Percentiles rank a stretch among this genome's conserved stretches.
Conservation (phyloP, 2,888 invertebrate genomes). For the Yponomeuta plumbellus region DNA sequence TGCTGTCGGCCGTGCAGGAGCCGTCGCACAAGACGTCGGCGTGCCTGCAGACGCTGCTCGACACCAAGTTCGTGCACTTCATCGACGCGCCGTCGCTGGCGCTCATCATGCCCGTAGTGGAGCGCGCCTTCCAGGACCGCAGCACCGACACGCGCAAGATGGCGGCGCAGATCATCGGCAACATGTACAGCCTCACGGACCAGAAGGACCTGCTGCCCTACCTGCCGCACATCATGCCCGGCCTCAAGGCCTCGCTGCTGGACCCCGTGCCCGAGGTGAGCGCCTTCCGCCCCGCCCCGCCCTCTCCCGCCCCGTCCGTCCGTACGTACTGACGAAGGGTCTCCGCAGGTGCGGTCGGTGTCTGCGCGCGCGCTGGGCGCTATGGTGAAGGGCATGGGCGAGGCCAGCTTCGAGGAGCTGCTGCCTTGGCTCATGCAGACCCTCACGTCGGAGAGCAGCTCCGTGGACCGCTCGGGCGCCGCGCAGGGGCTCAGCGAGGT, state of each 20-base stretch:
- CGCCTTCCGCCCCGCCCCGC: not conserved
- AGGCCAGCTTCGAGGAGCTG: slow-evolving; percentile 95
- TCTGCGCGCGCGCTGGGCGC: slow-evolving; percentile 97
- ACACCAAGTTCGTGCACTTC: slow-evolving; percentile 98
- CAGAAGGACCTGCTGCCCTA: slow-evolving; percentile 99
- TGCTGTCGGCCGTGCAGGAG: slow-evolving; percentile 95
- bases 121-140: slow-evolving; percentile 97
- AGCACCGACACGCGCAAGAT: slow-evolving; percentile 99
- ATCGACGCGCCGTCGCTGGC: slow-evolving; percentile 99
- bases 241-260: slow-evolving; percentile 94
- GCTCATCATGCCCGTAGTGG: slow-evolving; percentile 99
- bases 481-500: slow-evolving; percentile 98
- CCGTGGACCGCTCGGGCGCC: slow-evolving; percentile 96
- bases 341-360: slow-evolving; percentile 87
- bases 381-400: slow-evolving; percentile 98
- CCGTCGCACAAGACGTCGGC: slow-evolving; percentile 96
- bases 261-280: slow-evolving; percentile 97
- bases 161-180: slow-evolving; percentile 99
- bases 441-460: slow-evolving; percentile 94
- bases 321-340: not conserved
- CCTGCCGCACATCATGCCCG: slow-evolving; percentile 96
- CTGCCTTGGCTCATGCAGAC: slow-evolving; percentile 99
- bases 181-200: slow-evolving; percentile 99
- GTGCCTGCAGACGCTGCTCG: slow-evolving; percentile 94
- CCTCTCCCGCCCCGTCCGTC: not conserved